Evolutionary conservation across 2,888 invertebrate species (phyloP), one percentile per base, ranked within the genome.

Genomic region (Anodontia alba): DNA sequence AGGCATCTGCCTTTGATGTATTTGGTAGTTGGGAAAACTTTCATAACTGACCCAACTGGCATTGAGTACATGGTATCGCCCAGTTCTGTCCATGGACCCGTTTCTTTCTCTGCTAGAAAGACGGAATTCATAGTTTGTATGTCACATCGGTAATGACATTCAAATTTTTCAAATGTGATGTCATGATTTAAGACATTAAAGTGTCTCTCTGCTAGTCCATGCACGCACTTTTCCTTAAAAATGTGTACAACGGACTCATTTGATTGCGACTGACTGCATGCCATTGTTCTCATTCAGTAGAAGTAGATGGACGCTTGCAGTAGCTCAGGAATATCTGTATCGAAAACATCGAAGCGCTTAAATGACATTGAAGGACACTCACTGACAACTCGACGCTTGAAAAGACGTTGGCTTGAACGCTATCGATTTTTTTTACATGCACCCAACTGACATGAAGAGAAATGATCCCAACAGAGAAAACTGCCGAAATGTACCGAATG

Each of bases 41-140:
- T n/a, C 8, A 43, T 31, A 17, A 43, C 3, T 3, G 20, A 15
- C 3, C 43, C 69, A 7, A 69, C 5, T 23, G 69, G 69, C 69
- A 43, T 43, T 43, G 12, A 15, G 33, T 69, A 69, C 43, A 69
- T 69, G 3, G 23, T 26, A 15, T 69, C 69, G 7, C 8, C 43
- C 15, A 69, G 69, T 23, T 69, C 46, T 26, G 69, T 69, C 69
- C 69, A 69, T n/a, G 69, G 69, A 1, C 69, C 69, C 15, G 12
- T 43, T n/a, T 42, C 69, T 12, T 43, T 69, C 43, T 69, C 69
- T 12, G 69, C 43, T 2, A 69, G 10, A 43, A 43, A 69, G n/a
- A 43, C 69, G 17, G 10, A 3, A 23, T 26, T 43, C 26, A 43
- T 29, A 26, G 17, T 43, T 2, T 38, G 10, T 33, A 69, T 29